Evolutionary conservation across 2,113 vertebrate genomes (phyloP).

Genomic region (Oenanthe melanoleuca): DNA sequence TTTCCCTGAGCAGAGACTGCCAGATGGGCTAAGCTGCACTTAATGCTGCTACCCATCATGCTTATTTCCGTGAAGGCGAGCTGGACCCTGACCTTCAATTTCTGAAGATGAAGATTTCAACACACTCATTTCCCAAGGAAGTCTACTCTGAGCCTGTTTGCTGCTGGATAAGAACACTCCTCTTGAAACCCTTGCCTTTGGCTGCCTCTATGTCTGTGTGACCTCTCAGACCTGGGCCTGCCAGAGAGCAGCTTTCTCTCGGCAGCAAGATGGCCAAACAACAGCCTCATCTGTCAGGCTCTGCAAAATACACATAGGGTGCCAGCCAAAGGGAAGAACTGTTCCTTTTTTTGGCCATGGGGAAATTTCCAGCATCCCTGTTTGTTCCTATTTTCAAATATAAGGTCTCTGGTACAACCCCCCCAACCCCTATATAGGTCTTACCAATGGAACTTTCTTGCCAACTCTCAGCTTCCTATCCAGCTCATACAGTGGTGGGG

Average conservation of each 20-base stretch:
- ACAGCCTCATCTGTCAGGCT: not conserved
- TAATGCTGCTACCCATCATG: not conserved
- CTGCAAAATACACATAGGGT: not conserved
- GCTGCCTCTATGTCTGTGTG: not conserved
- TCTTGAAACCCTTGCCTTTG: not conserved
- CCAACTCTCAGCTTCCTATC: not conserved
- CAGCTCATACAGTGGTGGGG: not conserved
- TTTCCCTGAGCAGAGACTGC: not conserved
- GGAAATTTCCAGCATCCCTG: not conserved
- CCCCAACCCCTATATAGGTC: rapidly evolving
- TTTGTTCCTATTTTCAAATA: not conserved
- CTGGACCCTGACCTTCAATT: not conserved
- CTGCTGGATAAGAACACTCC: not conserved
- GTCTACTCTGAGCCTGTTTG: not conserved
- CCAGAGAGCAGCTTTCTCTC: not conserved
- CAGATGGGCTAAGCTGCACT: rapidly evolving
- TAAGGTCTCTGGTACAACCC: not conserved
- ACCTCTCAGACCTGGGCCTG: not conserved
- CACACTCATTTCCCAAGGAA: not conserved
- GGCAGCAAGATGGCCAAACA: not conserved
- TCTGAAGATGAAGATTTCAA: slow-evolving; percentile 1
- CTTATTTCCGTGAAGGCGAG: not conserved
- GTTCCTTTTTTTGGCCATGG: not conserved
- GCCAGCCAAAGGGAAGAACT: not conserved
- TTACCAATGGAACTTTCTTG: not conserved